Base-by-base conservation (phyloP, 2,888 invertebrate species). In the Antheraea assamensis region DNA sequence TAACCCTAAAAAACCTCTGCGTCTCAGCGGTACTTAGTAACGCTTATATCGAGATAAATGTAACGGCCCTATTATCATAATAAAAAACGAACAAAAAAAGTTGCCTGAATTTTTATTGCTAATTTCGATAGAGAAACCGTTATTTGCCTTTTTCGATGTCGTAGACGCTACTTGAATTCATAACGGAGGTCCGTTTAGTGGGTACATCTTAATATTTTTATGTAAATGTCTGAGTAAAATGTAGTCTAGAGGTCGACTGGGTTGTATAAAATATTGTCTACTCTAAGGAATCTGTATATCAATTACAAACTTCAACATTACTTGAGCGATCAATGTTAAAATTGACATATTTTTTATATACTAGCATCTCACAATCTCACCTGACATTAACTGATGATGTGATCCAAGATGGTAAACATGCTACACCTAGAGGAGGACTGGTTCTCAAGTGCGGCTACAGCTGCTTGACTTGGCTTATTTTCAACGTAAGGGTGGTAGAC, bases 41-140 rank as follows among this genome's bases (percentile, higher is more conserved):
- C 31, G 66, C 19, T 31, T 30, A 66, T 31, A 31, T 66, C 5
- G 17, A 66, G 30, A 64, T 64, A 30, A 66, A 19, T 19, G 30
- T 66, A 66, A 30, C 66, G 19, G 66, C 66, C 66, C 31, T 66
- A 66, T 66, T 66, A 66, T 66, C 66, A 66, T 66, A 58, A 58
- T 58, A 66, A 66, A 21, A 10, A 66, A 64, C 64, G 64, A 64
- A n/a, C 17, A 66, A 66, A 61, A 52, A 17, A 66, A 31, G 30
- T 66, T 66, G 17, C 31, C 31, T 66, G 31, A 66, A 66, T 66
- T 31, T 66, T 30, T 31, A 66, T 66, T 66, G 31, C 66, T 58
- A 58, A 24, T 58, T 24, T 58, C 24, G 58, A 58, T 24, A 58
- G 24, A 58, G 52, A 58, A 58, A 58, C 52, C 24, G n/a, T 58